These are phyloP conservation scores for Elachura formosa DNA, from an alignment of 2,113 vertebrate species.

Conservation along the genomic window DNA sequence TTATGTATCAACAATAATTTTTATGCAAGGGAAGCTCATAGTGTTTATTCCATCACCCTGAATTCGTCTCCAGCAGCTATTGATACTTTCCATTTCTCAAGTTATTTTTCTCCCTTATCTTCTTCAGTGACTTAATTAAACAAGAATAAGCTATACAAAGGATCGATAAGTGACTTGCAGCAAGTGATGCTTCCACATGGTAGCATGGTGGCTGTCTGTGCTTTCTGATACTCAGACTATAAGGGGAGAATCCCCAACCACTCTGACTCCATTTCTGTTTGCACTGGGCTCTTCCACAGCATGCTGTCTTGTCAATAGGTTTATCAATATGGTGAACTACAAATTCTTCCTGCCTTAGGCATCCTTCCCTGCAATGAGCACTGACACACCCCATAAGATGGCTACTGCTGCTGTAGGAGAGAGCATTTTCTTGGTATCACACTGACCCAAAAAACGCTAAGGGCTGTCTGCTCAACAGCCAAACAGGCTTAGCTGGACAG, in stretches of 20 bases:
- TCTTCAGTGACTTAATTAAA: constrained; percentile 25
- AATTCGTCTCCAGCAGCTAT: not conserved
- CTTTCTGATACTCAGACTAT: not conserved
- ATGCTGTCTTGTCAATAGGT: not conserved
- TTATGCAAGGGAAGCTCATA: not conserved
- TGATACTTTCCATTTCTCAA: not conserved
- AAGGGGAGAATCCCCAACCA: not conserved
- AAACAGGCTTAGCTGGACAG: not conserved
- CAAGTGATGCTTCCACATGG: not conserved
- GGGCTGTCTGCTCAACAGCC: not conserved
- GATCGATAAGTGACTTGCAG: not conserved
- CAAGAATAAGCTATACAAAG: not conserved
- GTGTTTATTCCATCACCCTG: not conserved
- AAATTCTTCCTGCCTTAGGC: not conserved
- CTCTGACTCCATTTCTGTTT: not conserved
- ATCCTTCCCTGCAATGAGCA: not conserved
- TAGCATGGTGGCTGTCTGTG: accelerated
- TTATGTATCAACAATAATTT: not conserved
- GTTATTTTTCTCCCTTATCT: not conserved
- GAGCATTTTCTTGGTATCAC: not conserved
- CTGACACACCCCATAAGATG: not conserved
- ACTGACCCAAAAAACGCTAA: not conserved
- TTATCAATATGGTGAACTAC: not conserved
- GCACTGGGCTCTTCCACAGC: not conserved
- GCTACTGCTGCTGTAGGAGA: not conserved